phyloP scores from a whole-genome alignment of 1,140 invertebrate species.

The Neoseiulus cucumeris region DNA sequence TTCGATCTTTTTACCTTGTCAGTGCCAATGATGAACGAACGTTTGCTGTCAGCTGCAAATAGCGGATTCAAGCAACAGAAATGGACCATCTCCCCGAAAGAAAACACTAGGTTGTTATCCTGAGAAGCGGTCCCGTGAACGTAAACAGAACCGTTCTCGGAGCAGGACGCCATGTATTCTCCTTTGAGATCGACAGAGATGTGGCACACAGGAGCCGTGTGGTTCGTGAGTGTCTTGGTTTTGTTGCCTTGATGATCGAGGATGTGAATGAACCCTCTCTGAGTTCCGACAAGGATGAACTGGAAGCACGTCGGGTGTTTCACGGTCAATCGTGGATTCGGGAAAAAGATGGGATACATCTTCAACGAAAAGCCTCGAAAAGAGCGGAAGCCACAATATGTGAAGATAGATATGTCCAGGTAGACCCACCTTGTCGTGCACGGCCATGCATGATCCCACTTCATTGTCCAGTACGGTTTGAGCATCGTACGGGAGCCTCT shows the following conservation, averaged over 20 bases:
- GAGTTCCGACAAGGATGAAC: constrained; percentile 77
- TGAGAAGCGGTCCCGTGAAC: constrained; percentile 50
- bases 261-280: constrained; percentile 69
- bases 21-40: constrained; percentile 60
- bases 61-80: constrained; percentile 26
- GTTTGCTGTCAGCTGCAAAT: constrained; percentile 17
- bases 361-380: not conserved
- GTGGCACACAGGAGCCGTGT: constrained; percentile 73
- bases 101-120: constrained; percentile 57
- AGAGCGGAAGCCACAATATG: not conserved
- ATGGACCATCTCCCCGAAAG: constrained; percentile 58
- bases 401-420: not conserved
- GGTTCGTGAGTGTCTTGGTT: constrained; percentile 36
- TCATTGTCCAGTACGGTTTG: not conserved
- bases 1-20: constrained; percentile 24
- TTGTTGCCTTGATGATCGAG: constrained; percentile 80
- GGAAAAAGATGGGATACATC: not conserved
- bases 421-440: constrained; percentile 1
- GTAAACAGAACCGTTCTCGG: constrained; percentile 56
- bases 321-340: no score
- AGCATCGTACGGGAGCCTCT: not conserved
- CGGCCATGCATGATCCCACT: not conserved
- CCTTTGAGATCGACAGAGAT: constrained; percentile 81
- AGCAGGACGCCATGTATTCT: constrained; percentile 78
- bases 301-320: constrained; percentile 25